Percentiles rank a stretch among this genome's conserved stretches.
phyloP scores from a whole-genome alignment of 2,797 vertebrate genomes.

The Trachurus trachurus region DNA sequence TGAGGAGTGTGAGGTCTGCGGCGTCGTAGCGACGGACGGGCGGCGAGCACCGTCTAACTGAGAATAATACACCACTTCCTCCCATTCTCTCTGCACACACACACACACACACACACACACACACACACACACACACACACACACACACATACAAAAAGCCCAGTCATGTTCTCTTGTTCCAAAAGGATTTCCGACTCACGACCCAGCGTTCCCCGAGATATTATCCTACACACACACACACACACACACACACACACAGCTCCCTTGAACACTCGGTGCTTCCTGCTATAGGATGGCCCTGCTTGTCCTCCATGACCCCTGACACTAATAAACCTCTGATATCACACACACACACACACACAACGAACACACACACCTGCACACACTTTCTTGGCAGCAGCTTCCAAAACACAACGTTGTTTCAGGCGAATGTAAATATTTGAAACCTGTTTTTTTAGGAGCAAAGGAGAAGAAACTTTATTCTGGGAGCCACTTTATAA shows the following conservation, averaged over 20 bases:
- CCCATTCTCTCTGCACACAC: constrained; percentile 56
- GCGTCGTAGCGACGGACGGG: constrained; percentile 61
- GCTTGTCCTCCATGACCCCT: constrained; percentile 89
- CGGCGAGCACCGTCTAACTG: constrained; percentile 50
- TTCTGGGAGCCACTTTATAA: too few species aligned
- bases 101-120: background rate
- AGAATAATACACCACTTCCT: constrained; percentile 74
- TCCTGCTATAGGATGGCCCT: constrained; percentile 93
- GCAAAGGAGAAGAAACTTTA: too few species aligned
- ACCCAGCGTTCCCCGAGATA: constrained; percentile 41
- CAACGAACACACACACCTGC: constrained; percentile 19
- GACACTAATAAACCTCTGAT: constrained; percentile 90
- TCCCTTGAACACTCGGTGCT: constrained; percentile 78
- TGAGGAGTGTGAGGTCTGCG: constrained; percentile 54
- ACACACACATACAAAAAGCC: constrained; percentile 24
- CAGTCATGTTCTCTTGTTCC: constrained; percentile 47
- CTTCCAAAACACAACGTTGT: too few species aligned
- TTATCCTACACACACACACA: constrained; percentile 49
- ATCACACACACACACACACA: constrained; percentile 48
- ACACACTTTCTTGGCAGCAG: constrained; percentile 8
- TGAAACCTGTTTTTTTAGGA: too few species aligned
- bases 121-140: constrained; percentile 30
- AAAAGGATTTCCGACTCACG: constrained; percentile 69
- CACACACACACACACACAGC: constrained; percentile 37
- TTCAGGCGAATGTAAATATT: too few species aligned